Conservation (phyloP, 2,888 invertebrate species). For the Yponomeuta malinellus region DNA sequence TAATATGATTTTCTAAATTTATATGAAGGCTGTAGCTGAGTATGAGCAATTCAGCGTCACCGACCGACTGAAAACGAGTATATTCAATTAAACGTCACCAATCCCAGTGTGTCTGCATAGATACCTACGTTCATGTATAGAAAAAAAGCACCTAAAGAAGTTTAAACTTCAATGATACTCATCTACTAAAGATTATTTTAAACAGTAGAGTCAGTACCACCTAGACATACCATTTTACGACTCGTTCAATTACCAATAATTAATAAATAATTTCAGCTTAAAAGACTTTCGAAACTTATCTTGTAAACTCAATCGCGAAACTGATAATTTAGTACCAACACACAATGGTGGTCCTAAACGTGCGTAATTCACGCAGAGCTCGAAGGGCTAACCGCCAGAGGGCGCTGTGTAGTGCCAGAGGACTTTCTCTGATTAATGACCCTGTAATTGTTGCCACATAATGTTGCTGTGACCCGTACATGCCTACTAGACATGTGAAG, state of each 20-base stretch:
- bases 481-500: not conserved
- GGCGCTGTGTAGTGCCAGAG: slow-evolving; percentile 54
- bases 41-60: too few relatives aligned
- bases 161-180: too few relatives aligned
- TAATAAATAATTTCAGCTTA: slow-evolving; percentile 16
- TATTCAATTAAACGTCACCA: too few relatives aligned
- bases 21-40: too few relatives aligned
- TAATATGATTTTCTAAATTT: too few relatives aligned
- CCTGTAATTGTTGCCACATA: slow-evolving; percentile 69
- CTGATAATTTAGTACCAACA: slow-evolving; percentile 13
- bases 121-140: too few relatives aligned
- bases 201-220: too few relatives aligned
- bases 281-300: slow-evolving; percentile 31
- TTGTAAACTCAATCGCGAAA: slow-evolving; percentile 22
- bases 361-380: slow-evolving; percentile 40
- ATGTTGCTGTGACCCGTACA: slow-evolving; percentile 31
- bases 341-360: slow-evolving; percentile 35
- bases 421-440: slow-evolving; percentile 60
- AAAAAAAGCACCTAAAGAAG: too few relatives aligned
- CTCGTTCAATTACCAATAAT: not conserved
- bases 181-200: too few relatives aligned
- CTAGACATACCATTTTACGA: not conserved
- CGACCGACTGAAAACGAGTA: too few relatives aligned
- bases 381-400: slow-evolving; percentile 53
- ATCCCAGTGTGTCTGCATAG: too few relatives aligned